phyloP scores from a whole-genome alignment of 2,888 invertebrate species.

The Macrophya annulata region DNA sequence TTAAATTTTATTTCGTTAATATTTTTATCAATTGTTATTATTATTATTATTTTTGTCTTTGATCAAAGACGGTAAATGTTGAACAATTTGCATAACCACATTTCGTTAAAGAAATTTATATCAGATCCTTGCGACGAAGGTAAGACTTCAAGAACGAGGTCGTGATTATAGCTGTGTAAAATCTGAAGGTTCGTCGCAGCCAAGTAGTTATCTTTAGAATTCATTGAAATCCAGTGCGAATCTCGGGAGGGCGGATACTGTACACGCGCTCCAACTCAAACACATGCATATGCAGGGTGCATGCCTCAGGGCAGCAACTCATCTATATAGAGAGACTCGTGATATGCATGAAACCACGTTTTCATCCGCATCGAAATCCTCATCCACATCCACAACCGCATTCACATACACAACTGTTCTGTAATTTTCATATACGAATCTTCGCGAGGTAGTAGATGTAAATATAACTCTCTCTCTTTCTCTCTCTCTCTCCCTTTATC shows the following conservation, averaged over 20 bases:
- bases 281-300: slow-evolving; percentile 77
- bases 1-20: too few relatives aligned
- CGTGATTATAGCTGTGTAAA: background rate
- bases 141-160: slow-evolving; percentile 23
- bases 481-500: background rate
- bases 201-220: slow-evolving; percentile 73
- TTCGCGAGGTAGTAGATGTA: background rate
- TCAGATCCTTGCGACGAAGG: slow-evolving; percentile 12
- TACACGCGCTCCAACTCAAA: slow-evolving; percentile 41
- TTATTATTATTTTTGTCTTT: background rate
- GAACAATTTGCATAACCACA: background rate
- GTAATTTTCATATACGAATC: slow-evolving; percentile 5
- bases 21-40: background rate
- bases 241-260: slow-evolving; percentile 57
- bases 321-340: slow-evolving; percentile 64
- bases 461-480: too few relatives aligned
- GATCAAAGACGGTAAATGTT: slow-evolving; percentile 15
- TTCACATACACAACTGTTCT: background rate
- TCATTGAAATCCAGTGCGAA: slow-evolving; percentile 72
- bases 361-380: slow-evolving; percentile 63
- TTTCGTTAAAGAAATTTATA: background rate
- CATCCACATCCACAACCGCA: background rate
- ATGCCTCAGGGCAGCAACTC: slow-evolving; percentile 76
- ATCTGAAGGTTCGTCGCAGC: slow-evolving; percentile 54
- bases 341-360: slow-evolving; percentile 73